Percentiles rank a stretch among this genome's conserved stretches.
Conservation (phyloP, 2,797 vertebrate genomes). For the Discoglossus pictus region DNA sequence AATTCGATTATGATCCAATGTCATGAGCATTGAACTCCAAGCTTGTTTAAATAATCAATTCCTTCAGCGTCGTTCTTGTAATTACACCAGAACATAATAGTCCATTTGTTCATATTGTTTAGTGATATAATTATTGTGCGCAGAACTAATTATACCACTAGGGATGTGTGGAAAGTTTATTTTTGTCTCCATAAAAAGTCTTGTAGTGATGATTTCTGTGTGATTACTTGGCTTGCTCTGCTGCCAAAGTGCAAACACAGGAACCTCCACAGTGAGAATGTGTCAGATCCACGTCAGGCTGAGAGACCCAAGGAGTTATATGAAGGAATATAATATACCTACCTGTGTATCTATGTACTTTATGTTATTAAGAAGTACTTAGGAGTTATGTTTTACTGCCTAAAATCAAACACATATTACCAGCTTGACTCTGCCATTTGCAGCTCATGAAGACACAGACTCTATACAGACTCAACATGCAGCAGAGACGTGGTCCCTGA, state of each 20-base stretch:
- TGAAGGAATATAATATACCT: too few relatives aligned
- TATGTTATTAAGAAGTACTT: too few relatives aligned
- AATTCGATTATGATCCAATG: constrained; percentile 19
- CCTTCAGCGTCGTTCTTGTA: background rate
- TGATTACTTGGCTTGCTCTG: constrained; percentile 26
- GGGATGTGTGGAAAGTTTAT: constrained; percentile 43
- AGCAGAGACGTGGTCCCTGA: too few relatives aligned
- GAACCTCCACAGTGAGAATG: constrained; percentile 34
- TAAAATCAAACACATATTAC: too few relatives aligned
- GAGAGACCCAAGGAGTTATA: too few relatives aligned
- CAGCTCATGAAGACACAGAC: too few relatives aligned
- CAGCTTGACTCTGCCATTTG: too few relatives aligned
- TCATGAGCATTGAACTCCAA: too few relatives aligned
- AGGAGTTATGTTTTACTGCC: too few relatives aligned
- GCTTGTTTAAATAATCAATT: too few relatives aligned
- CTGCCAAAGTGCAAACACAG: constrained; percentile 24
- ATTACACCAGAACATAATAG: constrained; percentile 34
- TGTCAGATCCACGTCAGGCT: constrained; percentile 22
- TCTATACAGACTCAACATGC: too few relatives aligned
- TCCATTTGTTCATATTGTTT: constrained; percentile 41
- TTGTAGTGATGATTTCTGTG: constrained; percentile 43
- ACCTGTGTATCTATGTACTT: too few relatives aligned
- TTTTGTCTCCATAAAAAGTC: constrained; percentile 43
- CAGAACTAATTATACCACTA: constrained; percentile 43
- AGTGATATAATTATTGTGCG: constrained; percentile 36